Conservation (phyloP, 1,140 invertebrate species). For the Heliconius hermathena region DNA sequence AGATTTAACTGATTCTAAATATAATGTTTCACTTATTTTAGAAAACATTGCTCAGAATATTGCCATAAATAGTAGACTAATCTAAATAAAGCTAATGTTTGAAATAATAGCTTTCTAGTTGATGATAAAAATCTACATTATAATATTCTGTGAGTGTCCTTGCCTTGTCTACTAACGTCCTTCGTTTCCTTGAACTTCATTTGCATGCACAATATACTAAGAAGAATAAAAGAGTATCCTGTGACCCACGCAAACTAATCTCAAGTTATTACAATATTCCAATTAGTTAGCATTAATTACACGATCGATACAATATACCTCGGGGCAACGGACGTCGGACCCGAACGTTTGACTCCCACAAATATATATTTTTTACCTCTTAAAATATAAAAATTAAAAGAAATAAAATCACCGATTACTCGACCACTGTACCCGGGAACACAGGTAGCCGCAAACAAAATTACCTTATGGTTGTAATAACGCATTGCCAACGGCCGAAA, state of each 20-base stretch:
- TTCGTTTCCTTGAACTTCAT: conserved; percentile 36
- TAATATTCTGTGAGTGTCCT: conserved; percentile 29
- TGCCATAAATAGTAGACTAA: not conserved
- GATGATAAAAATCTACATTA: conserved; percentile 27
- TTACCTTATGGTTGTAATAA: conserved; percentile 67
- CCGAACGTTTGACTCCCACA: not conserved
- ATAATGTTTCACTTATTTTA: not conserved
- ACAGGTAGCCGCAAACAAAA: conserved; percentile 70
- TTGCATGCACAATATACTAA: conserved; percentile 29
- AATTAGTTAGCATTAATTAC: conserved; percentile 31
- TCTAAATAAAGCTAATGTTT: conserved; percentile 1
- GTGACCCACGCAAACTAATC: conserved; percentile 15
- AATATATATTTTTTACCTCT: not conserved
- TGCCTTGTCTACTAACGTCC: conserved; percentile 25
- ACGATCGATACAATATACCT: not conserved
- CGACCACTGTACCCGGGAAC: conserved; percentile 51
- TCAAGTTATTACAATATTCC: conserved; percentile 31
- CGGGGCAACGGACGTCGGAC: not conserved
- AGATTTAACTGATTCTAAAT: not conserved
- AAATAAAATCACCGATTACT: not conserved
- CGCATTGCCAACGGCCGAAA: conserved; percentile 51
- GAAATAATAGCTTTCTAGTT: conserved; percentile 17
- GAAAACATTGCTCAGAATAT: not conserved
- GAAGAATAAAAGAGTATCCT: conserved; percentile 22
- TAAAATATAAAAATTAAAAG: not conserved